phyloP scores from a whole-genome alignment of 1,140 invertebrate species.

The Eriosoma lanigerum region DNA sequence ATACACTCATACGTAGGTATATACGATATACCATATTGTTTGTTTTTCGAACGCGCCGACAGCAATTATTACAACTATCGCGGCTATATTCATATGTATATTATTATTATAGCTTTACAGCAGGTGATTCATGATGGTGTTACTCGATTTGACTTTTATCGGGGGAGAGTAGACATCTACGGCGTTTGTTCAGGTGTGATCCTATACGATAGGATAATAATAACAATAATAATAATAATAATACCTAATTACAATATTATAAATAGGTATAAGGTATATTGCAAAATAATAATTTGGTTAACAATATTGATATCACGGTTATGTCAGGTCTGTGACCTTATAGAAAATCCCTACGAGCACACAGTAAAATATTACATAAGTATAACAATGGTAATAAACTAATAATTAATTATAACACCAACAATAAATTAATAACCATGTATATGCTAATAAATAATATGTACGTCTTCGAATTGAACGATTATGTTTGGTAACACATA shows the following conservation, averaged over 20 bases:
- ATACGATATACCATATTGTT: neutral
- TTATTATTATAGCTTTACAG: neutral
- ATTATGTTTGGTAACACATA: no score
- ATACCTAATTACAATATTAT: no score
- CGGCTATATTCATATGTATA: neutral
- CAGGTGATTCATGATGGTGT: neutral
- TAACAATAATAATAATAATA: no score
- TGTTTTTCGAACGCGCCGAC: neutral
- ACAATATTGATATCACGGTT: neutral
- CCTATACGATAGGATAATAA: no score
- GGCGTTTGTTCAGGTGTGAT: neutral
- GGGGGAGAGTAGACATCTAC: neutral
- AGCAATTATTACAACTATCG: neutral
- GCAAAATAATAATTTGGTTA: no score
- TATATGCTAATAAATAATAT: no score
- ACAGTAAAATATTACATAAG: neutral
- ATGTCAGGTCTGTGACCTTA: slow-evolving; percentile 9
- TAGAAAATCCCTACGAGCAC: slow-evolving; percentile 13
- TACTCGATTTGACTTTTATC: no score
- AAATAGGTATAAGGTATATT: no score
- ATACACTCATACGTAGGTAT: neutral
- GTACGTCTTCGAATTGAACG: no score
- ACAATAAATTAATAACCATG: neutral
- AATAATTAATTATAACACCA: no score
- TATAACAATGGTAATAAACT: neutral